phyloP scores from a whole-genome alignment of 2,888 invertebrate species.

The Nomada flava region DNA sequence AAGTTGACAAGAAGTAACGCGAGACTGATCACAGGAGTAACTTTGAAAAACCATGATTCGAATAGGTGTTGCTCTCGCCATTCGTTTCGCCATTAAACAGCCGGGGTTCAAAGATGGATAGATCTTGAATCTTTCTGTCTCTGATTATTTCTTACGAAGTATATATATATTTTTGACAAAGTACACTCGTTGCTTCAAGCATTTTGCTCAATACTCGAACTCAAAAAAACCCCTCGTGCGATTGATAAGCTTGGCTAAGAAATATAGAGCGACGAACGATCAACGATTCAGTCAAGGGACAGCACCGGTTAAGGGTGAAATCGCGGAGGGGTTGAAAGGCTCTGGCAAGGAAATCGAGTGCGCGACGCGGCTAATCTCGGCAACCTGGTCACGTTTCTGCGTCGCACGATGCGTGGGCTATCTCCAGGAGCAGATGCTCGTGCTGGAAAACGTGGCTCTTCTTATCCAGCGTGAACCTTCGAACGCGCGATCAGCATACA shows the following conservation, averaged over 20 bases:
- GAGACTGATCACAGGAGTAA: slow-evolving; percentile 37
- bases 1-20: slow-evolving; percentile 31
- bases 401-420: slow-evolving; percentile 40
- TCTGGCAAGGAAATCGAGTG: slow-evolving; percentile 17
- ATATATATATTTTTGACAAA: no score
- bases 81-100: neutral
- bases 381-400: slow-evolving; percentile 41
- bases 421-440: slow-evolving; percentile 35
- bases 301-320: slow-evolving; percentile 27
- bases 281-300: neutral
- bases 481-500: slow-evolving; percentile 35
- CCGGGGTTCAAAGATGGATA: neutral
- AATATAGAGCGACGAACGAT: no score
- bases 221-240: no score
- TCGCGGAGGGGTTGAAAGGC: slow-evolving; percentile 1
- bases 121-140: neutral
- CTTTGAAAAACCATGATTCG: slow-evolving; percentile 43
- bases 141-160: neutral
- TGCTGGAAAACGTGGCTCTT: slow-evolving; percentile 27
- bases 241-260: no score
- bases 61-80: slow-evolving; percentile 13
- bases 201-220: no score
- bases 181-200: no score
- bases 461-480: slow-evolving; percentile 28
- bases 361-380: slow-evolving; percentile 14